Conservation (phyloP, 2,113 vertebrate genomes). For the Blennius ocellaris region DNA sequence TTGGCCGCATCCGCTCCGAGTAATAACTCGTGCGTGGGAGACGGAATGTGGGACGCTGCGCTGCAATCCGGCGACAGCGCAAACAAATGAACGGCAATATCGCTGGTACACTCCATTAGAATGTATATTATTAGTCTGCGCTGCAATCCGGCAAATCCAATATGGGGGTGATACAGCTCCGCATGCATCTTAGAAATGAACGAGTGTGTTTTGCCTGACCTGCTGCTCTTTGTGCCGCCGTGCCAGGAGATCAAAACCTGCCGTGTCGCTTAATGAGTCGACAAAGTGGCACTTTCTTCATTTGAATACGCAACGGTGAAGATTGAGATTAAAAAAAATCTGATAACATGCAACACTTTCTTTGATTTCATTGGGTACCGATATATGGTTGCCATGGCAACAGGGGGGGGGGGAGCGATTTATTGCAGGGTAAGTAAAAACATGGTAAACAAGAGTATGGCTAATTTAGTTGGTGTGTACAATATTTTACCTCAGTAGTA, state of each 20-base stretch:
- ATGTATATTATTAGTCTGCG: slow-evolving; percentile 51
- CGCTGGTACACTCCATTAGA: slow-evolving; percentile 33
- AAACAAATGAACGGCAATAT: slow-evolving; percentile 59
- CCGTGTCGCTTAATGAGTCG: slow-evolving; percentile 8
- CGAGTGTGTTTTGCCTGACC: background rate
- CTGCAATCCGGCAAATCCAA: slow-evolving; percentile 60
- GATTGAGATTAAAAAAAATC: no score
- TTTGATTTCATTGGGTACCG: no score
- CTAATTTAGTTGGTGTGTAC: no score
- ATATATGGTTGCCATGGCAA: no score
- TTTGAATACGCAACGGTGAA: no score
- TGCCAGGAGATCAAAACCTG: background rate
- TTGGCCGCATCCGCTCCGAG: slow-evolving; percentile 42
- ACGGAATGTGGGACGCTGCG: slow-evolving; percentile 7
- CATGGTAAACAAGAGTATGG: no score
- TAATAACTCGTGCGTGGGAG: slow-evolving; percentile 44
- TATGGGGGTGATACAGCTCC: slow-evolving; percentile 39
- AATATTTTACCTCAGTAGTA: no score
- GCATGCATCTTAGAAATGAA: slow-evolving; percentile 18
- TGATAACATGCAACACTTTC: no score
- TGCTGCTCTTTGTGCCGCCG: slow-evolving; percentile 13
- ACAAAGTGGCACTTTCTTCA: background rate
- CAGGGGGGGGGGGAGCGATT: no score
- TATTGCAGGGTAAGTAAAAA: no score
- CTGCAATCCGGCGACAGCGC: slow-evolving; percentile 45